These are phyloP conservation scores for Argyrosomus japonicus DNA, from an alignment of 2,113 vertebrate genomes.

Conservation along the genomic window DNA sequence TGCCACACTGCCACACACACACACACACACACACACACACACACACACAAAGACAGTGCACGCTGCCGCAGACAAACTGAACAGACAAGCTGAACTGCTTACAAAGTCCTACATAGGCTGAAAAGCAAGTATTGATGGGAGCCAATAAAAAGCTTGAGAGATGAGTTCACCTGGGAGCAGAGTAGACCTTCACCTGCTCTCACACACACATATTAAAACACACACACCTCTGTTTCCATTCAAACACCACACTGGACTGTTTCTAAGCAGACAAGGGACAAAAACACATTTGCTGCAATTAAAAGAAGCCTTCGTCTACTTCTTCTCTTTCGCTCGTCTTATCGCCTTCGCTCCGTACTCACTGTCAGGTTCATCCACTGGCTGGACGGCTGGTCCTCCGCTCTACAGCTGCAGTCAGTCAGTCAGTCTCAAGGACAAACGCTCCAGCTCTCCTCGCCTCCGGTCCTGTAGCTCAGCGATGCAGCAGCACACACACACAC, in stretches of 20 bases:
- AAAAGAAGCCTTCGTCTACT: slow-evolving; percentile 36
- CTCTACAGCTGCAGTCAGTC: slow-evolving; percentile 80
- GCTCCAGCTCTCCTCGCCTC: slow-evolving; percentile 87
- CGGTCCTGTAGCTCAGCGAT: slow-evolving; percentile 87
- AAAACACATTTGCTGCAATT: slow-evolving; percentile 47
- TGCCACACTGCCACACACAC: slow-evolving; percentile 14
- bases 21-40: slow-evolving; percentile 31
- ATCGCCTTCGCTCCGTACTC: slow-evolving; percentile 59
- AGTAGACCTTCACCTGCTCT: slow-evolving; percentile 66
- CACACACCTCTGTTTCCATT: slow-evolving; percentile 27
- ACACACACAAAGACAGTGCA: slow-evolving; percentile 25
- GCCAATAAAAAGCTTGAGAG: slow-evolving; percentile 51
- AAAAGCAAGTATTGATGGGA: slow-evolving; percentile 40
- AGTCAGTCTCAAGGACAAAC: slow-evolving; percentile 98
- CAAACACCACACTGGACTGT: slow-evolving; percentile 57
- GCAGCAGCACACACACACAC: slow-evolving; percentile 70
- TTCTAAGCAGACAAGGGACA: slow-evolving; percentile 63
- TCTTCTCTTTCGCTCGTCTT: not conserved
- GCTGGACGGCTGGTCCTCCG: slow-evolving; percentile 61
- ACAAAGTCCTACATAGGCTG: slow-evolving; percentile 51
- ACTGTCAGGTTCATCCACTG: slow-evolving; percentile 76
- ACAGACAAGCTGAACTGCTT: slow-evolving; percentile 49
- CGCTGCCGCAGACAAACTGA: slow-evolving; percentile 28
- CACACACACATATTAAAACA: slow-evolving; percentile 22
- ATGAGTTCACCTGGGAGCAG: slow-evolving; percentile 68